Base-by-base conservation (phyloP, 2,113 vertebrate genomes). In the Chlamydotis undulata region DNA sequence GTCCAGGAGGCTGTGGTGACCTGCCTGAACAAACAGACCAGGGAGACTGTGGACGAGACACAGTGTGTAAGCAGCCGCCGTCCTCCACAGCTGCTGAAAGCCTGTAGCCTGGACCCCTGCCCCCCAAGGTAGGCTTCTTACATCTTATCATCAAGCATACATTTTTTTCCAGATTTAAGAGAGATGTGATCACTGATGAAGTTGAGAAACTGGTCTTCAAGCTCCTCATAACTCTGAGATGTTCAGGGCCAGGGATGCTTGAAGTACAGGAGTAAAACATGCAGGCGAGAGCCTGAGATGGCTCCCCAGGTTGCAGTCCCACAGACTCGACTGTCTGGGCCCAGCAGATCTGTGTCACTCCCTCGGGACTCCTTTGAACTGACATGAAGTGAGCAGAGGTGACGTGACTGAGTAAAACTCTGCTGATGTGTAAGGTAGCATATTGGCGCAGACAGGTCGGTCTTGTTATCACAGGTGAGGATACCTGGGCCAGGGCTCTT, bases 1-100 rank as follows among this genome's bases (percentile, higher is more conserved):
- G 97, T 99, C 96, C 99, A 99, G 97, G 99, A 99, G 97, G 98
- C 99, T 25, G 98, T 99, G 94, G 98, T 99, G 89, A 98, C 99
- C 96, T 99, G 99, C 96, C 97, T 99, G 96, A 99, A 99, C 98
- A 99, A 99, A 98, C 99, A 99, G 97, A 99, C 99, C 15, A 98
- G 98, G 91, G 98, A 99, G 87, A 94, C 97, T 15, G 97, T 90
- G 1, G 98, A 99, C 0, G 98, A 99, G 93, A 98, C 73, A 6
- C 87, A 98, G 50, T 99, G 99, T 76, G 97, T 98, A 94, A 98
- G 97, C 96, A 97, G 98, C 83, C 98, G 97, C 19, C 98, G 99
- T 26, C 99, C 99, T 71, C 99, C 99, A 2, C 98, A 97, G 93
- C 98, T 99, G 77, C 97, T 99, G 74, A 99, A 98, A 97, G 96